A percentile compares a stretch with the other conserved stretches of the same genome.
Evolutionary conservation across 2,888 invertebrate species (phyloP).

Genomic region (Neoitamus cyanurus): DNA sequence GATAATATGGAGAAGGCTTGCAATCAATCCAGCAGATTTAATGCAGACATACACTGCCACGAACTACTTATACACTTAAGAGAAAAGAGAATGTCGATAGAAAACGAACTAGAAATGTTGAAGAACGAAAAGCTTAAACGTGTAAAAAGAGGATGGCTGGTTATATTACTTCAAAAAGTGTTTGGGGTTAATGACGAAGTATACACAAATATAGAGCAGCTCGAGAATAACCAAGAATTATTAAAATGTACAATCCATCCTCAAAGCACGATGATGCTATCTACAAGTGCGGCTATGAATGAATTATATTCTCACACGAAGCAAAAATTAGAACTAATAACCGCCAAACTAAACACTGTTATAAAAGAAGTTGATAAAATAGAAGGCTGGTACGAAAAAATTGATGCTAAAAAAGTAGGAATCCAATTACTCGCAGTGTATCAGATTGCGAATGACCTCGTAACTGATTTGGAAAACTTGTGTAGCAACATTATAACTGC

Average conservation of each 20-base stretch:
- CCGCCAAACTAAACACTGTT: neutral
- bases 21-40: neutral
- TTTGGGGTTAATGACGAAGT: neutral
- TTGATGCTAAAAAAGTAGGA: neutral
- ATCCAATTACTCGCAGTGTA: neutral
- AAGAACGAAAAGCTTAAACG: neutral
- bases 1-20: neutral
- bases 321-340: neutral
- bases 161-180: neutral
- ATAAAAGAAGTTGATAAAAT: neutral
- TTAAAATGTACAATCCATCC: neutral
- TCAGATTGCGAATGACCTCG: neutral
- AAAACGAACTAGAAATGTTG: neutral
- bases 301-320: neutral
- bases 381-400: slow-evolving; percentile 5
- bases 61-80: neutral
- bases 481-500: neutral
- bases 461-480: neutral
- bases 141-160: neutral
- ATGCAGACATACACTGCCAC: neutral
- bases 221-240: neutral
- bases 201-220: neutral
- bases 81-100: neutral
- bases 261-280: neutral
- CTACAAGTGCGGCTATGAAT: neutral